These are phyloP conservation scores for Discoglossus pictus DNA, from an alignment of 2,797 vertebrate species.

Conservation along the genomic window DNA sequence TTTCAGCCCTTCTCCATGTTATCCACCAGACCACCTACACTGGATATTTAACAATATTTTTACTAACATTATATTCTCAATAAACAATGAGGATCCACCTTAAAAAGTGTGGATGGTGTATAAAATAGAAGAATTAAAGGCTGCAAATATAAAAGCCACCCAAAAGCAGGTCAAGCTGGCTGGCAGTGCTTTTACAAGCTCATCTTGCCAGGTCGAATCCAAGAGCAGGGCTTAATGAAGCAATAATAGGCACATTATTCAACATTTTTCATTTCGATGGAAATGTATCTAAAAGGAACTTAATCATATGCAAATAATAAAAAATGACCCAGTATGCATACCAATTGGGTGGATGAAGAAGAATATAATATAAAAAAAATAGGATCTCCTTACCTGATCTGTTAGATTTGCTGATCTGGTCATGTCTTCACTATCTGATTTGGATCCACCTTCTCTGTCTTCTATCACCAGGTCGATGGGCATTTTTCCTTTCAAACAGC, in stretches of 20 bases:
- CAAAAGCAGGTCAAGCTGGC: constrained; percentile 91
- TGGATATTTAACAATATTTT: constrained; percentile 32
- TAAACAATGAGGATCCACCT: no score
- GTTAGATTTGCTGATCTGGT: constrained; percentile 94
- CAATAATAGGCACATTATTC: constrained; percentile 98
- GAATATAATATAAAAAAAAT: background rate
- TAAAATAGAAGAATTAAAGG: background rate
- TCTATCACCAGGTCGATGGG: constrained; percentile 99
- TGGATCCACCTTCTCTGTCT: constrained; percentile 97
- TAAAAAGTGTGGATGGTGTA: no score
- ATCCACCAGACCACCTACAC: constrained; percentile 68
- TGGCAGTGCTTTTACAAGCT: constrained; percentile 87
- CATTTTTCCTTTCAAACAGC: constrained; percentile 99
- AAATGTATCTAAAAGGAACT: constrained; percentile 88
- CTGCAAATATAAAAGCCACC: constrained; percentile 59
- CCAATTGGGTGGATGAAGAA: constrained; percentile 59
- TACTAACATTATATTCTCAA: no score
- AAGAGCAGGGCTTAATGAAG: constrained; percentile 94
- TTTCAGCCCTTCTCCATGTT: constrained; percentile 70
- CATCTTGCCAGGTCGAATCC: constrained; percentile 91
- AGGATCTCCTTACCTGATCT: constrained; percentile 86
- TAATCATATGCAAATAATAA: constrained; percentile 98
- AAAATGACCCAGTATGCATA: constrained; percentile 84
- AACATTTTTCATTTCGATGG: constrained; percentile 90
- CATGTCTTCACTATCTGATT: constrained; percentile 98